Evolutionary conservation across 2,113 vertebrate genomes (phyloP), one percentile per base, ranked within the genome.

Genomic region (Rhinoderma darwinii): DNA sequence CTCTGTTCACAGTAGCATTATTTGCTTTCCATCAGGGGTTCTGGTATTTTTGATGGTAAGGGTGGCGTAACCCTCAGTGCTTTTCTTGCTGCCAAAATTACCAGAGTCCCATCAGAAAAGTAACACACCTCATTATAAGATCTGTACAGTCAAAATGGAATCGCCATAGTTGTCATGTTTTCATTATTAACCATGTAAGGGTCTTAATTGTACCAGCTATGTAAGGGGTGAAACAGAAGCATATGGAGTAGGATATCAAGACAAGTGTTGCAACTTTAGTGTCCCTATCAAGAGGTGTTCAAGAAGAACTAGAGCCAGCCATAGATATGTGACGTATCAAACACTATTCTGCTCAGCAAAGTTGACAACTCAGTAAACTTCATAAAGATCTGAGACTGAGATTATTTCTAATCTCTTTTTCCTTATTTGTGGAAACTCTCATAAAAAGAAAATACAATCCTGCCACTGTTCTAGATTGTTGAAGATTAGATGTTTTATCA

Each of bases 401-500:
- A 37, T 54, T 30, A 66, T 66, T 32, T 39, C 35, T 72, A 39
- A 72, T 25, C 20, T 70, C 66, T 59, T 22, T 20, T 25, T 43
- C 7, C 44, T 61, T 39, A 15, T 27, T 61, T 61, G 35, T 41
- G n/a, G 78, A 61, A 61, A 30, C 14, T 30, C 37, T 18, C 35
- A 20, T 43, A 43, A 61, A 41, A 39, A 41, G 54, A 15, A 61
- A 81, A 82, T 37, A 82, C 35, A 81, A 61, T 41, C 35, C 54
- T 81, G 78, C 15, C 22, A 41, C 78, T n/a, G 37, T 63, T 61
- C 39, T 61, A 61, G 35, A 63, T 59, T 63, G 15, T 39, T n/a
- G 54, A 63, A 17, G 12, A 27, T 81, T 63, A 41, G 43, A 77
- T 50, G 74, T 50, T 77, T 32, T 77, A 47, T 77, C 74, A 20